phyloP scores from a whole-genome alignment of 2,888 invertebrate species.

The Nymphalis c-album region DNA sequence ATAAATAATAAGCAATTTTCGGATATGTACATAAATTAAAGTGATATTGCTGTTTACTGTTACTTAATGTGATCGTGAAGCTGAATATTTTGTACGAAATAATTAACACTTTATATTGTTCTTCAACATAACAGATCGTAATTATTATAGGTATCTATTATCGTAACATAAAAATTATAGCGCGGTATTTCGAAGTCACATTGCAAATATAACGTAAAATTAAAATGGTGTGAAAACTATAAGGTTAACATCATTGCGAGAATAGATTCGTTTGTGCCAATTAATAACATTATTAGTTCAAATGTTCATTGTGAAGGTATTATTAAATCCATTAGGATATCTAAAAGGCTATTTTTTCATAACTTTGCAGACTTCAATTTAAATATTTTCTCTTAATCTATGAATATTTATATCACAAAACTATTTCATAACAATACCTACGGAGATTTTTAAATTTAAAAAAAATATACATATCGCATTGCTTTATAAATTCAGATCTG shows the following conservation, averaged over 20 bases:
- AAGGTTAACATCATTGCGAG: slow-evolving; percentile 14
- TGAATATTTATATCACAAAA: slow-evolving; percentile 2
- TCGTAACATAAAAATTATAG: slow-evolving; percentile 32
- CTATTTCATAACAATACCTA: neutral
- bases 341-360: neutral
- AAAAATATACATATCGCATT: slow-evolving; percentile 3
- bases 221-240: slow-evolving; percentile 7
- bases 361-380: neutral
- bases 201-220: slow-evolving; percentile 20
- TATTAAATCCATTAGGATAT: slow-evolving; percentile 1
- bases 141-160: slow-evolving; percentile 21
- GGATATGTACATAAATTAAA: slow-evolving; percentile 73
- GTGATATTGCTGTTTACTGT: slow-evolving; percentile 65
- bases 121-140: slow-evolving; percentile 15
- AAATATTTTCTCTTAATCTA: neutral
- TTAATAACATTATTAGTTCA: slow-evolving; percentile 26
- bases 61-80: slow-evolving; percentile 60
- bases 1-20: slow-evolving; percentile 70
- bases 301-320: neutral
- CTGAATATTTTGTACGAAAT: slow-evolving; percentile 20
- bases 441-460: neutral
- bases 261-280: slow-evolving; percentile 35
- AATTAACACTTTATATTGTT: slow-evolving; percentile 14
- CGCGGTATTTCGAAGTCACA: slow-evolving; percentile 41
- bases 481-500: slow-evolving; percentile 10